Conservation (phyloP, 2,888 invertebrate genomes). For the Hydropsyche betteni region DNA sequence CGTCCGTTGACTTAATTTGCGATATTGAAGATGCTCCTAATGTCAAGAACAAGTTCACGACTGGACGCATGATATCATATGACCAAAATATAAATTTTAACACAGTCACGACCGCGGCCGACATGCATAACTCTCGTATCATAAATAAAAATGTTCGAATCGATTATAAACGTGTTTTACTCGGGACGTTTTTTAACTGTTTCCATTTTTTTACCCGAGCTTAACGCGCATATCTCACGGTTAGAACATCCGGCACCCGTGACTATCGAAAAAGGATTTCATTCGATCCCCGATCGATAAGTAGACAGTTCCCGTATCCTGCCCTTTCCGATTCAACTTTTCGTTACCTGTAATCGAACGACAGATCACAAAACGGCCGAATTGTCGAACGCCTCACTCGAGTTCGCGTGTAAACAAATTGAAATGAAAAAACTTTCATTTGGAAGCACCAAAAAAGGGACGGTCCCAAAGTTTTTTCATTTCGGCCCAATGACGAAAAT, state of each 20-base stretch:
- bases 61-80: slow-evolving; percentile 34
- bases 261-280: no score
- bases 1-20: not conserved
- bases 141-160: slow-evolving; percentile 27
- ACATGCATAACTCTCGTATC: slow-evolving; percentile 27
- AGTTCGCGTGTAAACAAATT: not conserved
- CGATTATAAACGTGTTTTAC: slow-evolving; percentile 28
- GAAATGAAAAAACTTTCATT: slow-evolving; percentile 17
- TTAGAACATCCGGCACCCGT: no score
- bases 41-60: slow-evolving; percentile 38
- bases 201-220: not conserved
- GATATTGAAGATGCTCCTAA: slow-evolving; percentile 23
- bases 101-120: slow-evolving; percentile 20
- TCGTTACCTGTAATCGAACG: no score
- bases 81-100: slow-evolving; percentile 33
- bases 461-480: slow-evolving; percentile 9
- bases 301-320: no score
- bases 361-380: no score
- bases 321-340: no score
- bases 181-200: slow-evolving; percentile 11
- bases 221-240: no score
- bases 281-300: no score
- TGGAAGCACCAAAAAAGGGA: not conserved
- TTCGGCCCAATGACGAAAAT: no score
- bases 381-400: not conserved